Evolutionary conservation across 2,888 invertebrate species (phyloP).

Genomic region (Scaeva pyrastri): DNA sequence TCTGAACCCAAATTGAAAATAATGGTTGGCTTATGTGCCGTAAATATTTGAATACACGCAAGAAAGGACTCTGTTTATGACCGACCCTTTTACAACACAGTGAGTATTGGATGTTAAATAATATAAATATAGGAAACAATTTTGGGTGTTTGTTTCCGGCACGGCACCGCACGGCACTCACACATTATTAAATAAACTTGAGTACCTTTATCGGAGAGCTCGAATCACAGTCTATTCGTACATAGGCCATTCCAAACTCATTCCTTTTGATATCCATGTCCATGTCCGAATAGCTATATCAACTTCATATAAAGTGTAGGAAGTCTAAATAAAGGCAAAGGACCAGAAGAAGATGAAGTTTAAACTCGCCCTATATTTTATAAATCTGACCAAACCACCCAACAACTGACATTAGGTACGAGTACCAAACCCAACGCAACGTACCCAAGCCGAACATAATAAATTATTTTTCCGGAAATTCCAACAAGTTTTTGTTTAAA

Average conservation of each 20-base stretch:
- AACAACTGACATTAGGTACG: no score
- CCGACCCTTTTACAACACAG: slow-evolving; percentile 33
- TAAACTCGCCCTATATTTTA: slow-evolving; percentile 24
- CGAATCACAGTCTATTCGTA: neutral
- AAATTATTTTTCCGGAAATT: slow-evolving; percentile 29
- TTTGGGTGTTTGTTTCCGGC: slow-evolving; percentile 31
- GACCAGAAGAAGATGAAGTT: neutral
- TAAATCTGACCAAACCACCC: slow-evolving; percentile 28
- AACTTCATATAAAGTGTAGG: neutral
- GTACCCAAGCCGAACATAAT: slow-evolving; percentile 11
- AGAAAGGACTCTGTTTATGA: slow-evolving; percentile 37
- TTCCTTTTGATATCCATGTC: neutral
- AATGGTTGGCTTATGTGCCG: slow-evolving; percentile 42
- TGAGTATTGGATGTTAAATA: slow-evolving; percentile 38
- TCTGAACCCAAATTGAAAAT: slow-evolving; percentile 50
- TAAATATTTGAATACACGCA: slow-evolving; percentile 38
- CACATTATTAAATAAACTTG: slow-evolving; percentile 18
- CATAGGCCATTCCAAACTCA: neutral
- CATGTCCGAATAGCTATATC: neutral
- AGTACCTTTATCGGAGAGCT: slow-evolving; percentile 3
- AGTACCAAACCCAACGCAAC: neutral
- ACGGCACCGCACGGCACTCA: neutral
- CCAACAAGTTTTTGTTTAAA: slow-evolving; percentile 3
- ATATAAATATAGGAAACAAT: slow-evolving; percentile 26
- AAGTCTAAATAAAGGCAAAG: neutral